phyloP scores from a whole-genome alignment of 2,113 vertebrate species.

The Cheirogaleus medius region DNA sequence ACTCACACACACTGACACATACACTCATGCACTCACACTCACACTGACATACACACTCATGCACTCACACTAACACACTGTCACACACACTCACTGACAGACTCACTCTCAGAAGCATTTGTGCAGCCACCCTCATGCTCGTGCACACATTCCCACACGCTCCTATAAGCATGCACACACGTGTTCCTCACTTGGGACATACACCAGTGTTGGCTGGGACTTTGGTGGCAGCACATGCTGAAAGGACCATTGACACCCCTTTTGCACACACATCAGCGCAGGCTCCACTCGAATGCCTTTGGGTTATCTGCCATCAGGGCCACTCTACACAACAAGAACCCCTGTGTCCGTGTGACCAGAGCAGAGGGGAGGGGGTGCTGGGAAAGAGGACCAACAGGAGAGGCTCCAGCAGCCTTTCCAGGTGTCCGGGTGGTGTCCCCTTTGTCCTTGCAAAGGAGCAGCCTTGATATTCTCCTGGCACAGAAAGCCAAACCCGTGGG shows the following conservation, averaged over 20 bases:
- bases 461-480: not conserved
- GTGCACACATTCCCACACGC: not conserved
- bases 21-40: too few relatives aligned
- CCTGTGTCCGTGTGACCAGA: not conserved
- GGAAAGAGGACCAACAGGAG: not conserved
- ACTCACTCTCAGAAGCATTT: not conserved
- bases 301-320: not conserved
- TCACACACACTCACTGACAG: not conserved
- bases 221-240: not conserved
- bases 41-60: not conserved
- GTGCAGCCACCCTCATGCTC: too few relatives aligned
- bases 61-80: not conserved
- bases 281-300: not conserved
- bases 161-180: not conserved
- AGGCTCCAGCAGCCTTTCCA: fast-evolving
- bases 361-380: not conserved
- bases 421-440: fast-evolving
- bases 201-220: not conserved
- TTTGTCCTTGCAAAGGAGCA: not conserved
- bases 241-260: not conserved
- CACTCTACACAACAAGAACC: not conserved
- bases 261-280: not conserved
- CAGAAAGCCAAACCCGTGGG: fast-evolving
- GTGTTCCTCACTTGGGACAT: not conserved
- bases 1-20: not conserved